These are phyloP conservation scores for Heliconius ethilla DNA, from an alignment of 2,888 invertebrate species.

Conservation along the genomic window DNA sequence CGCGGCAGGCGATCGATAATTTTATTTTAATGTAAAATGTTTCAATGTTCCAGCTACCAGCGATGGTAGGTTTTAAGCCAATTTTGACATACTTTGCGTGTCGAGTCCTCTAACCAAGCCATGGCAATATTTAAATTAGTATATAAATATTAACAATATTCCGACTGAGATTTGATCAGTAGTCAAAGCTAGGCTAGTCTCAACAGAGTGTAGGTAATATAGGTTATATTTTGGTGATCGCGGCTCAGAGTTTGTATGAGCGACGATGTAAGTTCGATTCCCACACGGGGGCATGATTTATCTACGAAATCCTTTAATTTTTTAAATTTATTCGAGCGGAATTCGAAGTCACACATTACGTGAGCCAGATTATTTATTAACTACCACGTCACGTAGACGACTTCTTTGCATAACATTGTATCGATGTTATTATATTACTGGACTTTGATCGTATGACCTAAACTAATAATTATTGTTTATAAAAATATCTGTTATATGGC, in stretches of 20 bases:
- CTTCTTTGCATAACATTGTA: background rate
- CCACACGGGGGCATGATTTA: background rate
- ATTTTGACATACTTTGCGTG: background rate
- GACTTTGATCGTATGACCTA: conserved; percentile 7
- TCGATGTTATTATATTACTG: background rate
- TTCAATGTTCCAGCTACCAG: background rate
- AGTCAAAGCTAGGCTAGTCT: background rate
- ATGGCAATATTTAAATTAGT: background rate
- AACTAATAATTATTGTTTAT: background rate
- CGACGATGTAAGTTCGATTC: background rate
- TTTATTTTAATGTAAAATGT: background rate
- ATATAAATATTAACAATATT: background rate
- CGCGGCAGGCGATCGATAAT: too few relatives aligned
- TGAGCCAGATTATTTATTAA: background rate
- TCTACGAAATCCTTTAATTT: background rate
- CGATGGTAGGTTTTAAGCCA: background rate
- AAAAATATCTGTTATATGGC: background rate
- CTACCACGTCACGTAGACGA: background rate
- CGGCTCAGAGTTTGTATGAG: too few relatives aligned
- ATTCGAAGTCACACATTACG: background rate
- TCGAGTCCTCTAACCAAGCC: background rate
- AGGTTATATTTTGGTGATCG: background rate
- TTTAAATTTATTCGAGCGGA: background rate
- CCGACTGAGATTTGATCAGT: background rate
- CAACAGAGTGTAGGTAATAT: background rate